Conservation (phyloP, 1,140 invertebrate species). For the Neodiprion lecontei region DNA sequence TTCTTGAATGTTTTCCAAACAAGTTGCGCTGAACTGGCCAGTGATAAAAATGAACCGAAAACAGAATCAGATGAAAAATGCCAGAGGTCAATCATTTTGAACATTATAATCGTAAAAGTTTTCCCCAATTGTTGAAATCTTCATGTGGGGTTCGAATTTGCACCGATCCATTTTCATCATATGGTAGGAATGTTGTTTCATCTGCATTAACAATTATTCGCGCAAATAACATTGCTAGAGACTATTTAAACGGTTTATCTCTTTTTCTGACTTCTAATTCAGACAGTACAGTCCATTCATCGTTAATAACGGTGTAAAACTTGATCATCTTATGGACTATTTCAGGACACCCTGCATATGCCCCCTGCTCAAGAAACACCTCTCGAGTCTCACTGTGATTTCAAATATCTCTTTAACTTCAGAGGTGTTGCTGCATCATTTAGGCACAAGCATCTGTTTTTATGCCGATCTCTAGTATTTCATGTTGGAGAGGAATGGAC, state of each 20-base stretch:
- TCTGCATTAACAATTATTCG: background rate
- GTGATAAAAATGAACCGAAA: no score
- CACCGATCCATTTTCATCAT: background rate
- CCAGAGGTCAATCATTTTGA: no score
- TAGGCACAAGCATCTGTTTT: conserved; percentile 94
- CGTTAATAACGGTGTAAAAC: background rate
- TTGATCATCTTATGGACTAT: background rate
- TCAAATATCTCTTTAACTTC: conserved; percentile 96
- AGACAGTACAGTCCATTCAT: background rate
- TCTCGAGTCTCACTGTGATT: conserved; percentile 92
- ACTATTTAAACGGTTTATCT: no score
- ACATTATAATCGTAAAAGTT: no score
- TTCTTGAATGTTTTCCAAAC: no score
- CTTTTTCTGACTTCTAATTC: no score
- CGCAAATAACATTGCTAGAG: no score
- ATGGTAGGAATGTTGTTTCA: conserved; percentile 1
- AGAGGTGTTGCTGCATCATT: conserved; percentile 97
- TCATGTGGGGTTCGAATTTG: no score
- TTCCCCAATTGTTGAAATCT: no score
- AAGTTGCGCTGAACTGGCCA: no score
- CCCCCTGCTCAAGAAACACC: conserved; percentile 86
- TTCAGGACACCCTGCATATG: conserved; percentile 83
- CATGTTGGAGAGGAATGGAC: conserved; percentile 95
- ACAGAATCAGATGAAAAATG: no score
- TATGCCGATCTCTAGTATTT: conserved; percentile 94